Percentiles rank a stretch among this genome's conserved stretches.
phyloP scores from a whole-genome alignment of 2,797 vertebrate species.

The Lutjanus argentimaculatus region DNA sequence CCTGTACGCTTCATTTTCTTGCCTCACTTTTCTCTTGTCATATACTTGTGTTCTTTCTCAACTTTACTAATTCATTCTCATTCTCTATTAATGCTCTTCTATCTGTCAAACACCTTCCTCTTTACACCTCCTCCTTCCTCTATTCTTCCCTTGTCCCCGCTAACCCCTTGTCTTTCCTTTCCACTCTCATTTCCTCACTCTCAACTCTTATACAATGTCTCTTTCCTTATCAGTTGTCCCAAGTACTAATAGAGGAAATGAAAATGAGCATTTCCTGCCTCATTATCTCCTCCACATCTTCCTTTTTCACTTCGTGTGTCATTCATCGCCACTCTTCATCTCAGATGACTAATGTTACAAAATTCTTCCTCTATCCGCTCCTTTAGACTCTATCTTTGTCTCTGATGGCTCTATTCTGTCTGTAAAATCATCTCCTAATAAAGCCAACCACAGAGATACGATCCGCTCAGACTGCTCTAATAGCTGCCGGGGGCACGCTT shows the following conservation, averaged over 20 bases:
- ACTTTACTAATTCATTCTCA: neutral
- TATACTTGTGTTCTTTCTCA: neutral
- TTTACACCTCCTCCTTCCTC: neutral
- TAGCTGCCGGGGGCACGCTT: conserved; percentile 33
- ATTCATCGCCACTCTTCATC: conserved; percentile 25
- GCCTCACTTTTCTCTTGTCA: neutral
- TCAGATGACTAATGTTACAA: conserved; percentile 28
- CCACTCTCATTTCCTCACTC: conserved; percentile 1
- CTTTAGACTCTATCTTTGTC: conserved; percentile 10
- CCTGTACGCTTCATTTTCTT: neutral
- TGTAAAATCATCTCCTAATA: conserved; percentile 44
- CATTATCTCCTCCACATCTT: conserved; percentile 29
- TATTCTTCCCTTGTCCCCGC: conserved; percentile 5
- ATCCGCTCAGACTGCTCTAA: conserved; percentile 56
- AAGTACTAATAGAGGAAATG: neutral
- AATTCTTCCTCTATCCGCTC: conserved; percentile 1
- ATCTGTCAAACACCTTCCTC: conserved; percentile 20
- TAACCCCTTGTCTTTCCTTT: neutral
- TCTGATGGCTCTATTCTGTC: conserved; percentile 38
- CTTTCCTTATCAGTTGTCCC: conserved; percentile 12
- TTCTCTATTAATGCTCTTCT: neutral
- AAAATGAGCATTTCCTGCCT: conserved; percentile 29
- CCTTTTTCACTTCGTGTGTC: conserved; percentile 24
- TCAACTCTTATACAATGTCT: neutral
- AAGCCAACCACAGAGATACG: conserved; percentile 30